phyloP scores from a whole-genome alignment of 2,113 vertebrate species.

The Centropus bengalensis region DNA sequence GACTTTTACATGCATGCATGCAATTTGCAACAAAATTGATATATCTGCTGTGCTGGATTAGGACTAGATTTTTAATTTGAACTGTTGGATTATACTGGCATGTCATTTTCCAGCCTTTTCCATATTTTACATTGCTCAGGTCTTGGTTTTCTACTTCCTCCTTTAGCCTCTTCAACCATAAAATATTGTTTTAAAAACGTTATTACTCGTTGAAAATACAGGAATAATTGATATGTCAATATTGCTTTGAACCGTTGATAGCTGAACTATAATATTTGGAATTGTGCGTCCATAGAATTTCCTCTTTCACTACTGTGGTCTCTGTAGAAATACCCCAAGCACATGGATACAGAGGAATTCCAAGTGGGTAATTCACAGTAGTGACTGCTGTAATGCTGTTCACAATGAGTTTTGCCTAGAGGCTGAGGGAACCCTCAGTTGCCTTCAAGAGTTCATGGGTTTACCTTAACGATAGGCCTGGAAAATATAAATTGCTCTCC shows the following conservation, averaged over 20 bases:
- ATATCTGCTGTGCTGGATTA: background rate
- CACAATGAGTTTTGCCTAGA: slow-evolving; percentile 9
- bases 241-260: background rate
- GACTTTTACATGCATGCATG: background rate
- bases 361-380: background rate
- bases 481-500: background rate
- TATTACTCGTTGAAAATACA: background rate
- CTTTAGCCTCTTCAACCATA: background rate
- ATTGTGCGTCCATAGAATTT: background rate
- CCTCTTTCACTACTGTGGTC: background rate
- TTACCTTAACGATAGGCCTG: slow-evolving; percentile 1
- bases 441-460: background rate
- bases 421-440: background rate
- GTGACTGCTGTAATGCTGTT: background rate
- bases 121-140: background rate
- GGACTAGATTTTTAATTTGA: background rate
- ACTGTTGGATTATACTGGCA: background rate
- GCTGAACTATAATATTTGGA: background rate
- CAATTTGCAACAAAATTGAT: background rate
- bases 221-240: background rate
- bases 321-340: background rate
- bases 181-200: background rate
- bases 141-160: background rate
- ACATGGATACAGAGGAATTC: background rate
- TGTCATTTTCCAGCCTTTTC: background rate